Percentiles rank a stretch among this genome's conserved stretches.
phyloP scores from a whole-genome alignment of 2,797 vertebrate genomes.

The Pitangus sulphuratus region DNA sequence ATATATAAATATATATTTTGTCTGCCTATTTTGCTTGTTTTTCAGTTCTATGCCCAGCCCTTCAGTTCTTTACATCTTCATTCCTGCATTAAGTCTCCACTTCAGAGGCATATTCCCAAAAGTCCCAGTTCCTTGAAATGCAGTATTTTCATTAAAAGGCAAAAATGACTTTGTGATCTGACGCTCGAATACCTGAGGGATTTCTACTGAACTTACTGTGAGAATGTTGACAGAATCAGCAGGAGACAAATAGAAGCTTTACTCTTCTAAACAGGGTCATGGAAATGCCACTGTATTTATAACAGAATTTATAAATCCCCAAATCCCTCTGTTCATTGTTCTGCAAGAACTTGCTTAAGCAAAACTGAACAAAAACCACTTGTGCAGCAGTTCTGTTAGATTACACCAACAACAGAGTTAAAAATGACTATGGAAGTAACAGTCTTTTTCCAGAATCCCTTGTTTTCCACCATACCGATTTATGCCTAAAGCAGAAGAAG shows the following conservation, averaged over 20 bases:
- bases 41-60: not conserved
- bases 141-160: slow-evolving; percentile 45
- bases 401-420: not conserved
- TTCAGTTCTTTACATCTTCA: slow-evolving; percentile 7
- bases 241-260: slow-evolving; percentile 61
- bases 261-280: slow-evolving; percentile 56
- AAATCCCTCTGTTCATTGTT: slow-evolving; percentile 42
- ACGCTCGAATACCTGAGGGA: slow-evolving; percentile 50
- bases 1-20: slow-evolving; percentile 15
- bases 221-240: slow-evolving; percentile 62
- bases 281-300: slow-evolving; percentile 52
- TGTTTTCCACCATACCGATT: not conserved
- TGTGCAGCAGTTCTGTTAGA: slow-evolving; percentile 12
- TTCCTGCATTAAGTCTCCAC: not conserved
- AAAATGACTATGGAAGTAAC: not conserved
- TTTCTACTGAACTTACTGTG: slow-evolving; percentile 35
- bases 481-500: not conserved
- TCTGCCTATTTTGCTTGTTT: slow-evolving; percentile 1
- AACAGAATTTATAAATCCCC: slow-evolving; percentile 11
- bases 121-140: slow-evolving; percentile 39
- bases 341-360: slow-evolving; percentile 25
- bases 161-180: slow-evolving; percentile 54
- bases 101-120: slow-evolving; percentile 42
- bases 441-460: not conserved
- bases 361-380: slow-evolving; percentile 8